Base-by-base conservation (phyloP, 1,140 invertebrate genomes). In the Ceratosolen solmsi region DNA sequence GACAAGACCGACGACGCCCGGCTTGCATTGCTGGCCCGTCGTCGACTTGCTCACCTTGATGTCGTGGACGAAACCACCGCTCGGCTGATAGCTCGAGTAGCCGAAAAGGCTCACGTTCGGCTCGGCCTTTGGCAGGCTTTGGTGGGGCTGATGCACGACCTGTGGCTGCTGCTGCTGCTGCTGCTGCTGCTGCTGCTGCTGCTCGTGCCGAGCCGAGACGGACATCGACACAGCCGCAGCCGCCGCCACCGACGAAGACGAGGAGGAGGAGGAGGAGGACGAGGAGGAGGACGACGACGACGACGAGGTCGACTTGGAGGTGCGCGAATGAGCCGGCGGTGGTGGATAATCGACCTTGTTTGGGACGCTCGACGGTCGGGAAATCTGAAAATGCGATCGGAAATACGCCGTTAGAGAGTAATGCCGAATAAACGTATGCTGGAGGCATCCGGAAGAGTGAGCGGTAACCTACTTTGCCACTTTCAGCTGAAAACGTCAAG, bases 21-120 rank as follows among this genome's bases (percentile, higher is more conserved):
- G 82, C 89, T 81, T 87, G 86, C 22, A 30, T 83, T 70, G 88
- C 71, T 81, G 87, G 85, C 22, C 22, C 22, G 74, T 41, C 1
- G 65, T 38, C 0, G 60, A 41, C 33, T 82, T 87, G 83, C 91
- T 92, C 22, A 89, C 86, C 82, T 93, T 93, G n/a, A 92, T 89
- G 60, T 93, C 92, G 84, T 92, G 92, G 49, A 91, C 87, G 73
- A 91, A 92, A 70, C 91, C 88, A 0, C 89, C 83, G 60, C 90
- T 89, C 54, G 91, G 91, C 84, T 94, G 95, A 86, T 95, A 95
- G 20, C 93, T 92, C 77, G 94, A 93, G 89, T 95, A 95, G 38
- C 93, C 93, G 87, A 95, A 96, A 68, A 95, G 89, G 82, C 93
- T 94, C 84, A 95, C 95, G 87, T 95, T 95, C 7, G 95, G 94